Percentiles rank a stretch among this genome's conserved stretches.
phyloP scores from a whole-genome alignment of 2,113 vertebrate genomes.

The Sceloporus tristichus region DNA sequence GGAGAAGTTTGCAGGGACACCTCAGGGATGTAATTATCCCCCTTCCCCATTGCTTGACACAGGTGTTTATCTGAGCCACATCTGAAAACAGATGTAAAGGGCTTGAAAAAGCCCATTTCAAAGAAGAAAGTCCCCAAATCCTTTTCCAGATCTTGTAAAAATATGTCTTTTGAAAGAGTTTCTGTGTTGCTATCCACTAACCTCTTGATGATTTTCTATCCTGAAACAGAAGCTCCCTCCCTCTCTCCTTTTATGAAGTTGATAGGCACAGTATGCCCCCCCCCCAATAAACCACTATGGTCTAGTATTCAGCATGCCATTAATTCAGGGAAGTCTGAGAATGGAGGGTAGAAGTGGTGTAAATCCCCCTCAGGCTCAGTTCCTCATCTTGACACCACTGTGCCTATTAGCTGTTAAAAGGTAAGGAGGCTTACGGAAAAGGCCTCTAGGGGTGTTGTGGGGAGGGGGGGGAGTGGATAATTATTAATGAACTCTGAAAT shows the following conservation, averaged over 20 bases:
- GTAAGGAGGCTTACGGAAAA: too few species aligned
- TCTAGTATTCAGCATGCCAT: not conserved
- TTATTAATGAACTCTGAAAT: not conserved
- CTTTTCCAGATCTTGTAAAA: not conserved
- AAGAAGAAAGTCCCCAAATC: not conserved
- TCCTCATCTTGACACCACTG: not conserved
- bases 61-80: not conserved
- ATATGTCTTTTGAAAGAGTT: not conserved
- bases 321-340: not conserved
- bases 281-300: not conserved
- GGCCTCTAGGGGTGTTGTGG: not conserved
- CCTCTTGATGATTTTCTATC: too few species aligned
- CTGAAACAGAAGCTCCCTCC: too few species aligned
- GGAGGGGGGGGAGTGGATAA: not conserved
- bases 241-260: not conserved
- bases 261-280: not conserved
- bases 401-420: not conserved
- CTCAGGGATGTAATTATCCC: too few species aligned
- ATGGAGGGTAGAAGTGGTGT: too few species aligned
- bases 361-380: not conserved
- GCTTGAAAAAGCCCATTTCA: not conserved
- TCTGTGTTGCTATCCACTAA: not conserved
- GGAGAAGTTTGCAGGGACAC: too few species aligned
- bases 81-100: not conserved
- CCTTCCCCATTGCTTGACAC: too few species aligned